Conservation (phyloP, 2,113 vertebrate species). For the Megaleporinus macrocephalus region DNA sequence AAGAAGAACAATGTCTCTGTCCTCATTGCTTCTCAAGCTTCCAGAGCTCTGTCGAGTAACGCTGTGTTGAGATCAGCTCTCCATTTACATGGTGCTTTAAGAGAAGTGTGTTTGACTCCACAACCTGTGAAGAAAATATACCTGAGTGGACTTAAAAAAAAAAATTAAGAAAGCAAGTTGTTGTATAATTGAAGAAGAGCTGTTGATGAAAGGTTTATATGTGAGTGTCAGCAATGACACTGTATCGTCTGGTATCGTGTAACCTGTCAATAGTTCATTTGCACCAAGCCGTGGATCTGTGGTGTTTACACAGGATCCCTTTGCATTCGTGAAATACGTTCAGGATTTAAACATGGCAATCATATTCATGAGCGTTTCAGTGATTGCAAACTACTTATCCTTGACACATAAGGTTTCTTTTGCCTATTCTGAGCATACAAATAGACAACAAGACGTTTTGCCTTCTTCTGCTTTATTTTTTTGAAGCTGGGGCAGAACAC, state of each 20-base stretch:
- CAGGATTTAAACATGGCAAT: constrained; percentile 26
- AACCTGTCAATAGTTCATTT: constrained; percentile 23
- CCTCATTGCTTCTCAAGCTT: constrained; percentile 6
- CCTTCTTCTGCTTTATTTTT: constrained; percentile 20
- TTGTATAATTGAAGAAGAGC: not conserved
- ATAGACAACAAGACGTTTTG: not conserved
- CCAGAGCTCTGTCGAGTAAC: constrained; percentile 12
- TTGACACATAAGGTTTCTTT: constrained; percentile 7
- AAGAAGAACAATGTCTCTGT: not conserved
- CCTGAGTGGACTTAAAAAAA: not conserved
- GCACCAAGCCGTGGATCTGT: constrained; percentile 12
- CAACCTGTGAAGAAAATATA: constrained; percentile 21
- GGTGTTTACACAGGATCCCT: not conserved
- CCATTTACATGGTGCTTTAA: constrained; percentile 37
- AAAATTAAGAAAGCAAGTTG: not conserved
- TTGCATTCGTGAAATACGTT: constrained; percentile 26
- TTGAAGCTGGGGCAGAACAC: constrained; percentile 9
- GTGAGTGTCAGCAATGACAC: not conserved
- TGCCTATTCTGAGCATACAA: not conserved
- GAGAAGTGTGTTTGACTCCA: constrained; percentile 29
- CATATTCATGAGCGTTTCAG: constrained; percentile 6
- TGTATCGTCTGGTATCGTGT: not conserved
- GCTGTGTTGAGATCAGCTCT: constrained; percentile 1
- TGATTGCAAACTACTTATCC: not conserved
- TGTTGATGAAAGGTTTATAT: not conserved